Evolutionary conservation across 2,113 vertebrate species (phyloP).

Genomic region (Embiotoca jacksoni): DNA sequence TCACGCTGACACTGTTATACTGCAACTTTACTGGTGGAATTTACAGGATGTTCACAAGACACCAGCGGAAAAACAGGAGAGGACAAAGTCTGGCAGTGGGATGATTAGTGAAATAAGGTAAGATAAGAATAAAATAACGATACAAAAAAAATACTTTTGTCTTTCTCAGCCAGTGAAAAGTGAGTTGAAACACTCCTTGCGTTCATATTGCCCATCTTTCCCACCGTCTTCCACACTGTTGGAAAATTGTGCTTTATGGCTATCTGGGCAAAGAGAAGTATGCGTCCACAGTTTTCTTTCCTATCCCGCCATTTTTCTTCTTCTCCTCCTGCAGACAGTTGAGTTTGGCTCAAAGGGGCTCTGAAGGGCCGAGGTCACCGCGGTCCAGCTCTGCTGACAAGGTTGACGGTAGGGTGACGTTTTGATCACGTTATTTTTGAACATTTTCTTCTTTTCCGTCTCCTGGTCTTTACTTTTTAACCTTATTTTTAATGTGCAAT

Average conservation of each 20-base stretch:
- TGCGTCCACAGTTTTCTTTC: conserved; percentile 12
- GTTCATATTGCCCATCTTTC: conserved; percentile 62
- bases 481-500: too few relatives aligned
- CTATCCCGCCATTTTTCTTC: background rate
- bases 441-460: too few relatives aligned
- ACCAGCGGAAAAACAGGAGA: conserved; percentile 13
- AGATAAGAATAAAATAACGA: too few relatives aligned
- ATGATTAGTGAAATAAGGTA: conserved; percentile 3
- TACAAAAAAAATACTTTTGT: too few relatives aligned
- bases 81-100: background rate
- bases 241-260: conserved; percentile 39
- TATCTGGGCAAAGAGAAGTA: conserved; percentile 27
- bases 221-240: conserved; percentile 16
- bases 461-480: too few relatives aligned
- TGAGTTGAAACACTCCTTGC: conserved; percentile 13
- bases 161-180: background rate
- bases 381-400: conserved; percentile 1
- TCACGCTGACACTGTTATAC: conserved; percentile 37
- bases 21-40: conserved; percentile 33
- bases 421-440: too few relatives aligned
- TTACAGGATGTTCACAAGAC: background rate
- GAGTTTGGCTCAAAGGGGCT: background rate
- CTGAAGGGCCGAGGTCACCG: background rate
- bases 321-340: too few relatives aligned
- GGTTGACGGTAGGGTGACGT: background rate